Conservation (phyloP, 2,797 vertebrate species). For the Trematomus bernacchii region DNA sequence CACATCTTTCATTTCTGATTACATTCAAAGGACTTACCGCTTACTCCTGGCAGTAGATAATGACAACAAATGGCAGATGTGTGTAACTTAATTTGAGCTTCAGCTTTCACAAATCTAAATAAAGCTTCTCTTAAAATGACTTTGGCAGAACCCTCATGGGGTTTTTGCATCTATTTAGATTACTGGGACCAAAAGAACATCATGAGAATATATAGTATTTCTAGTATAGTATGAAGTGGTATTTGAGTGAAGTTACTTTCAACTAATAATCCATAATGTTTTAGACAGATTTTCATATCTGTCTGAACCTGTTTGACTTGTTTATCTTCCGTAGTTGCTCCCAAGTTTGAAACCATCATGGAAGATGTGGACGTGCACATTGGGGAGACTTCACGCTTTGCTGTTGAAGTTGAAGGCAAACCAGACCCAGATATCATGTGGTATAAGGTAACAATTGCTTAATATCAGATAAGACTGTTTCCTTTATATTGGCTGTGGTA, state of each 20-base stretch:
- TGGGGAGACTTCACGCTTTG: slow-evolving; percentile 89
- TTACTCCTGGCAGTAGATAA: slow-evolving; percentile 8
- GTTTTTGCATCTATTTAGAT: not conserved
- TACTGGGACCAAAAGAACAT: not conserved
- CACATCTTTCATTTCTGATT: slow-evolving; percentile 31
- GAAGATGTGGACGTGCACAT: slow-evolving; percentile 92
- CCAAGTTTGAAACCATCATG: slow-evolving; percentile 97
- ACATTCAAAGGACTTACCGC: slow-evolving; percentile 38
- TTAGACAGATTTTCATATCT: not conserved
- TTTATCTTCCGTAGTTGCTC: slow-evolving; percentile 84
- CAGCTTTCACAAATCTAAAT: not conserved
- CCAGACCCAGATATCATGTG: slow-evolving; percentile 94
- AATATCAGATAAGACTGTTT: not conserved
- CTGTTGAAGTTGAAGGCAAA: slow-evolving; percentile 93
- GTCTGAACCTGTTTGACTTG: not conserved
- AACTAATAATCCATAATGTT: not conserved
- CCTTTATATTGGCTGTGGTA: not conserved
- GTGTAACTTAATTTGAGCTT: slow-evolving; percentile 11
- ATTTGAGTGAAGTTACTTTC: not conserved
- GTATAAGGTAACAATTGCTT: slow-evolving; percentile 89
- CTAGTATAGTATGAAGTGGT: not conserved
- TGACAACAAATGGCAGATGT: not conserved
- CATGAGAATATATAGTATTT: not conserved
- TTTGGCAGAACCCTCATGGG: not conserved
- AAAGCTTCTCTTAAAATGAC: slow-evolving; percentile 12